Percentiles rank a stretch among this genome's conserved stretches.
Conservation (phyloP, 2,797 vertebrate species). For the Dromococcyx pavoninus region DNA sequence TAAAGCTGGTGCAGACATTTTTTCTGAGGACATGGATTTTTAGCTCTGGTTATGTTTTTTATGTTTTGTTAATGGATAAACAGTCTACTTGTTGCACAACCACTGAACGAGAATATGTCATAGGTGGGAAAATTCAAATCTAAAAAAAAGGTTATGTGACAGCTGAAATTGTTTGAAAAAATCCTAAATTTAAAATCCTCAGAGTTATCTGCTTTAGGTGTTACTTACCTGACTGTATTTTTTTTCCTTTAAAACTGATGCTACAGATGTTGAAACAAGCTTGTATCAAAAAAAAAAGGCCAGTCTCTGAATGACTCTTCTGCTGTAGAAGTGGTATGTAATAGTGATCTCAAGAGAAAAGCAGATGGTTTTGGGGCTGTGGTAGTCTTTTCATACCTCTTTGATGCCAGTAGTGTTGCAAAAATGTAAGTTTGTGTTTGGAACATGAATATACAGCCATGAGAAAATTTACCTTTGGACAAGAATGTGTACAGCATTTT, state of each 20-base stretch:
- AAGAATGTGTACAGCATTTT: background rate
- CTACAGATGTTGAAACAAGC: background rate
- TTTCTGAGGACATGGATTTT: background rate
- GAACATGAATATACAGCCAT: background rate
- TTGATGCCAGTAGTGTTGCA: background rate
- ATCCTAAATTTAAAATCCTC: background rate
- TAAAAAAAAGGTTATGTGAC: background rate
- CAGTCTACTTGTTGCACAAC: background rate
- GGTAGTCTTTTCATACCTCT: background rate
- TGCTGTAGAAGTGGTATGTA: background rate
- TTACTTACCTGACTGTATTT: background rate
- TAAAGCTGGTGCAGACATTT: background rate
- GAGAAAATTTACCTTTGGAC: background rate
- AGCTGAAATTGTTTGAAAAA: background rate
- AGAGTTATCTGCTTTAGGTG: background rate
- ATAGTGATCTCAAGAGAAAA: background rate
- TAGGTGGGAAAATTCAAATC: background rate
- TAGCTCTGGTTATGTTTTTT: background rate
- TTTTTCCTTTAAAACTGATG: background rate
- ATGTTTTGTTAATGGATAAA: background rate
- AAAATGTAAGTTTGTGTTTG: background rate
- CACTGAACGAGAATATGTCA: background rate
- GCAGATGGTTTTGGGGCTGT: background rate
- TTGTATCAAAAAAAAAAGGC: background rate
- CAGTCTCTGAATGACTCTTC: background rate